Base-by-base conservation (phyloP, 2,797 vertebrate genomes). In the Lutjanus argentimaculatus region DNA sequence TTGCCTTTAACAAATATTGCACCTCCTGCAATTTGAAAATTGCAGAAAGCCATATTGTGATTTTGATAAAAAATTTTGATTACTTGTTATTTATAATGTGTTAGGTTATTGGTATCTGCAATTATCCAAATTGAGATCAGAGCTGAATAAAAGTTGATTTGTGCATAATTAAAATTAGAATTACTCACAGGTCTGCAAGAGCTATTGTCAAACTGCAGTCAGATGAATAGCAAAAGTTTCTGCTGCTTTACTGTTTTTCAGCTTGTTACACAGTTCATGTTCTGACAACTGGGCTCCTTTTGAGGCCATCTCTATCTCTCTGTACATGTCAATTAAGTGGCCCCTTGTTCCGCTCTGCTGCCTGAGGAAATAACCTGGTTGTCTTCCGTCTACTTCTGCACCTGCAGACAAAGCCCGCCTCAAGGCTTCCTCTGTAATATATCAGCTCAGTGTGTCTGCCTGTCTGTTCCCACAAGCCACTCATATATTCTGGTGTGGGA, bases 401-500 rank as follows among this genome's bases (percentile, higher is more conserved):
- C 88, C 90, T 95, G 87, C 72, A 86, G 88, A 90, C 84, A 87
- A 89, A 88, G 49, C 57, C 75, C 49, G 67, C 79, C 78, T 68
- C 67, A 21, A 73, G 72, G 51, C 80, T 77, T 85, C 73, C 77
- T 72, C 72, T 75, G 53, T 82, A 84, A 82, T 77, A 80, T 16
- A 45, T 21, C 6, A 51, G 46, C 69, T 81, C 63, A 22, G 56
- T 67, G 30, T 75, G 61, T 64, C 63, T 56, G 57, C 63, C 67
- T 74, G 66, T 65, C 58, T 84, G 42, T 76, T 72, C 62, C 57
- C 53, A 73, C 66, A 65, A 52, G 49, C 65, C 48, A 42, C 48
- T 72, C 55, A 52, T 72, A 55, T 76, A 45, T 70, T 73, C 48
- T 56, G 19, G 19, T 68, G 42, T 67, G n/a, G 62, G 63, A 55